Evolutionary conservation across 2,888 invertebrate genomes (phyloP).

Genomic region (Apantesis nais): DNA sequence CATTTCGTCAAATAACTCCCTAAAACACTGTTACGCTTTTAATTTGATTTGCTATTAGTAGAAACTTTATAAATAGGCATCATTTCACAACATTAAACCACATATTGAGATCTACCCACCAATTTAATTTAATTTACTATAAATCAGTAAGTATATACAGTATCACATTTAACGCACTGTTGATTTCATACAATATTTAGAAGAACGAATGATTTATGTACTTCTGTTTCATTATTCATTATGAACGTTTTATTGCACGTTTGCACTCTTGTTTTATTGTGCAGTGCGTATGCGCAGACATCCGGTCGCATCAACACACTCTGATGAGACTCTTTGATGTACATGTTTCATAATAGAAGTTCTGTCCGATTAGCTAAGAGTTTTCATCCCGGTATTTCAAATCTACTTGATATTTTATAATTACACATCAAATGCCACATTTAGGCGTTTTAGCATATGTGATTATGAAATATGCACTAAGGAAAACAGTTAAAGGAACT

Average conservation of each 20-base stretch:
- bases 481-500: not conserved
- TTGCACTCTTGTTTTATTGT: constrained; percentile 32
- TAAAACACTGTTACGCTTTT: not conserved
- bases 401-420: not conserved
- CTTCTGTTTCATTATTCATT: constrained; percentile 41
- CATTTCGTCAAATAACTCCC: no score
- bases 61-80: not conserved
- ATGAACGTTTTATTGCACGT: constrained; percentile 36
- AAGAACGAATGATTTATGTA: constrained; percentile 4
- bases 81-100: not conserved
- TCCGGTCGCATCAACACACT: constrained; percentile 63
- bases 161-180: not conserved
- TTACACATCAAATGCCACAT: not conserved
- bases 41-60: not conserved
- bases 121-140: no score
- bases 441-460: not conserved
- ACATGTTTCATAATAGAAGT: constrained; percentile 33
- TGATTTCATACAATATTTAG: not conserved
- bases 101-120: not conserved
- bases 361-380: constrained; percentile 27
- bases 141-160: not conserved
- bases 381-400: constrained; percentile 18
- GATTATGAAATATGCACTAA: not conserved
- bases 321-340: constrained; percentile 61
- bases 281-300: constrained; percentile 56